Percentiles rank a stretch among this genome's conserved stretches.
Evolutionary conservation across 2,888 invertebrate genomes (phyloP).

Genomic region (Tipula vernalis): DNA sequence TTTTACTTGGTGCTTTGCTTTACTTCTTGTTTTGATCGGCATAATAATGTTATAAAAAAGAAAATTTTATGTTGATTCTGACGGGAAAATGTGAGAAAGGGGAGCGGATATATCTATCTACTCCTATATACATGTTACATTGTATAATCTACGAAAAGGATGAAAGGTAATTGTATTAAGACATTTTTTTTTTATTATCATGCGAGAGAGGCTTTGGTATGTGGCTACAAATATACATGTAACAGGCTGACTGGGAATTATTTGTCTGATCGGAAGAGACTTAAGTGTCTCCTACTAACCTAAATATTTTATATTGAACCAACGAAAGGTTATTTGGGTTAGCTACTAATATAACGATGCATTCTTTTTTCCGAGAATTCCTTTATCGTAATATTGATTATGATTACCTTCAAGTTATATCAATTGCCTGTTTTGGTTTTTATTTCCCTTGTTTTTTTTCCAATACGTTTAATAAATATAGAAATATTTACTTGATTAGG

Average conservation of each 20-base stretch:
- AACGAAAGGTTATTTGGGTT: neutral
- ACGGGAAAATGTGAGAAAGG: neutral
- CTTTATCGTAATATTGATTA: neutral
- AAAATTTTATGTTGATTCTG: neutral
- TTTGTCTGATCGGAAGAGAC: neutral
- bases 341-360: neutral
- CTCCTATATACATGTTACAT: neutral
- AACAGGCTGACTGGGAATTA: neutral
- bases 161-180: neutral
- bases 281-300: neutral
- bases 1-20: neutral
- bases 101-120: neutral
- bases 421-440: neutral
- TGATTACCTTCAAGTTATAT: neutral
- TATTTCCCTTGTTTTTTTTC: neutral
- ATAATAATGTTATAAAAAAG: neutral
- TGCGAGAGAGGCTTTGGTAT: neutral
- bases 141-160: neutral
- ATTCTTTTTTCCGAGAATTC: neutral
- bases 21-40: conserved; percentile 4
- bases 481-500: neutral
- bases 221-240: neutral
- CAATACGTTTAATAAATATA: neutral
- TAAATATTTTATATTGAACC: too few species aligned
- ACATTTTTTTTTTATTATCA: neutral